Percentiles rank a stretch among this genome's conserved stretches.
Conservation (phyloP, 2,888 invertebrate genomes). For the Nephrotoma flavescens region DNA sequence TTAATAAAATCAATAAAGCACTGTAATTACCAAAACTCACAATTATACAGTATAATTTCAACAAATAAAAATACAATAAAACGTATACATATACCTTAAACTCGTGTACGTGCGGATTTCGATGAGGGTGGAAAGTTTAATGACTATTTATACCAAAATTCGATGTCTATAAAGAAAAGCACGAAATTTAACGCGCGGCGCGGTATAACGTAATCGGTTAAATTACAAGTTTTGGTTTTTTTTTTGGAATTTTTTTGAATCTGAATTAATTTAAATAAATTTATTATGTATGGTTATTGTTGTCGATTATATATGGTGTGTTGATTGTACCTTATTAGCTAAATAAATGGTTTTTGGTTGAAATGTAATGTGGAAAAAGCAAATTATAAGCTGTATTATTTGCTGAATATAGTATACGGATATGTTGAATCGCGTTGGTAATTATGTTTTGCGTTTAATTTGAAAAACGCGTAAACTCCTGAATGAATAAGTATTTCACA, state of each 20-base stretch:
- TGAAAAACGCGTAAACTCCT: background rate
- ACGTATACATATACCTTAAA: background rate
- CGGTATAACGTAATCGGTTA: background rate
- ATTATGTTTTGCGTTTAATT: background rate
- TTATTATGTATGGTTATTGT: background rate
- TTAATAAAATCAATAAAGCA: background rate
- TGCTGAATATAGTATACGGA: background rate
- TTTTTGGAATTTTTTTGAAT: background rate
- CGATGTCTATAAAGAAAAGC: background rate
- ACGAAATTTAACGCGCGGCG: background rate
- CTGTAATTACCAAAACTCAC: background rate
- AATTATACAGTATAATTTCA: background rate
- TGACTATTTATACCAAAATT: background rate
- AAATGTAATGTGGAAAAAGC: background rate
- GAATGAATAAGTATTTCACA: background rate
- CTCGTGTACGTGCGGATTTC: background rate
- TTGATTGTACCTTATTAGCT: background rate
- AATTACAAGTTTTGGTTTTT: background rate
- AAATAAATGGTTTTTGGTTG: background rate
- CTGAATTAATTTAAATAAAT: background rate
- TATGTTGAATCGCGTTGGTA: background rate
- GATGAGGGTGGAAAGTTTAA: background rate
- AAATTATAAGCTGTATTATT: background rate
- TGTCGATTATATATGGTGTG: background rate
- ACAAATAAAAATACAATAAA: background rate